Percentiles rank a stretch among this genome's conserved stretches.
phyloP scores from a whole-genome alignment of 2,797 vertebrate species.

The Anas bernieri region DNA sequence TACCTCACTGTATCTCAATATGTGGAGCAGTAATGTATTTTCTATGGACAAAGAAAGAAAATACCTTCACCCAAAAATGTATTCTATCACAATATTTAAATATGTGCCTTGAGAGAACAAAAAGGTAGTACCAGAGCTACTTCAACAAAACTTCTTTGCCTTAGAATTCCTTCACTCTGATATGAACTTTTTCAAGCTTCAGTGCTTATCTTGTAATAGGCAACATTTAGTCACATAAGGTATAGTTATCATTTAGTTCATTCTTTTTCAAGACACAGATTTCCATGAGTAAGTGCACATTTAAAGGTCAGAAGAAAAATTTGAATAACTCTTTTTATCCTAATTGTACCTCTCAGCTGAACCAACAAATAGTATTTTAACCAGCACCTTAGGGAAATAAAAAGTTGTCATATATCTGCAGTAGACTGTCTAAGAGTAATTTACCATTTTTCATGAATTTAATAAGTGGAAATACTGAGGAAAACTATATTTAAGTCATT shows the following conservation, averaged over 20 bases:
- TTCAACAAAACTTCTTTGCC: neutral
- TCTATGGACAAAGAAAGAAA: neutral
- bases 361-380: neutral
- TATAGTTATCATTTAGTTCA: neutral
- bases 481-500: neutral
- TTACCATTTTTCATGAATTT: neutral
- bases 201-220: neutral
- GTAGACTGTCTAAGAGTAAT: neutral
- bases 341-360: neutral
- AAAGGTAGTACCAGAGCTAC: neutral
- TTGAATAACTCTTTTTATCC: neutral
- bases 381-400: neutral
- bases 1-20: neutral
- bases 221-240: neutral
- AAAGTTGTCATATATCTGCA: neutral
- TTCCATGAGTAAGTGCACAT: neutral
- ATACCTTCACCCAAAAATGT: neutral
- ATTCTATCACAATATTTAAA: neutral
- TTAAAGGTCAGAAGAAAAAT: slow-evolving; percentile 14
- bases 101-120: neutral
- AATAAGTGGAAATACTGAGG: neutral
- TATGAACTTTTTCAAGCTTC: neutral
- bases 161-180: neutral
- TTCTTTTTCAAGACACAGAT: neutral
- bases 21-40: neutral